A percentile compares a stretch with the other conserved stretches of the same genome.
These are phyloP conservation scores for Andrena hattorfiana DNA, from an alignment of 2,888 invertebrate genomes.

Conservation along the genomic window DNA sequence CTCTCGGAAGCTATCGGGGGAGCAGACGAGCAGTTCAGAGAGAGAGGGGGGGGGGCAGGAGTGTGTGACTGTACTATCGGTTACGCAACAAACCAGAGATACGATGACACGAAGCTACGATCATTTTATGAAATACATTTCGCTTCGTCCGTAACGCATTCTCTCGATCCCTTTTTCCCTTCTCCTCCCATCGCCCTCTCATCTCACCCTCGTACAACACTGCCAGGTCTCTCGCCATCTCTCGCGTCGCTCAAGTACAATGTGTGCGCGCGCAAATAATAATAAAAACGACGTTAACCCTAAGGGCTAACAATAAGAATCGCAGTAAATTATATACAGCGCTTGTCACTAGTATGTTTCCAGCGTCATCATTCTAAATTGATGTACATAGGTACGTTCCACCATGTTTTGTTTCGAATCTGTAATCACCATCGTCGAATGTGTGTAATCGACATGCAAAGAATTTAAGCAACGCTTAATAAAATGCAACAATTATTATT, in stretches of 20 bases:
- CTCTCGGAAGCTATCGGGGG: conserved; percentile 16
- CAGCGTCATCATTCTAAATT: not conserved
- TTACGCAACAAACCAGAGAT: conserved; percentile 47
- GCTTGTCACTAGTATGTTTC: not conserved
- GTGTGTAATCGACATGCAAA: too few species aligned
- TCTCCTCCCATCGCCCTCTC: not conserved
- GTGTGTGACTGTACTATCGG: conserved; percentile 33
- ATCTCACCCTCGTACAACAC: not conserved
- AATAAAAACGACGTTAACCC: not conserved
- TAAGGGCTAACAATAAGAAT: not conserved
- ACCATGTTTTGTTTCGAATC: too few species aligned
- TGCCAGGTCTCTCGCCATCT: not conserved
- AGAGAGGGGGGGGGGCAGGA: not conserved
- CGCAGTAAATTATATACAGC: not conserved
- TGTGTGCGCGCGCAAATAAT: too few species aligned
- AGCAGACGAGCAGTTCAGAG: not conserved
- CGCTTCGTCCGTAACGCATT: not conserved
- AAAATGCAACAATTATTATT: not conserved
- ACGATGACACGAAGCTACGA: conserved; percentile 35
- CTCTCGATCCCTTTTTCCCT: not conserved
- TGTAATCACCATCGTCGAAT: too few species aligned
- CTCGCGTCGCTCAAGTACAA: not conserved
- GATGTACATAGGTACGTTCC: not conserved
- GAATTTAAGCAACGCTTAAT: too few species aligned
- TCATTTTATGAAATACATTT: conserved; percentile 15